Evolutionary conservation across 2,888 invertebrate species (phyloP).

Genomic region (Ophioninae sp.): DNA sequence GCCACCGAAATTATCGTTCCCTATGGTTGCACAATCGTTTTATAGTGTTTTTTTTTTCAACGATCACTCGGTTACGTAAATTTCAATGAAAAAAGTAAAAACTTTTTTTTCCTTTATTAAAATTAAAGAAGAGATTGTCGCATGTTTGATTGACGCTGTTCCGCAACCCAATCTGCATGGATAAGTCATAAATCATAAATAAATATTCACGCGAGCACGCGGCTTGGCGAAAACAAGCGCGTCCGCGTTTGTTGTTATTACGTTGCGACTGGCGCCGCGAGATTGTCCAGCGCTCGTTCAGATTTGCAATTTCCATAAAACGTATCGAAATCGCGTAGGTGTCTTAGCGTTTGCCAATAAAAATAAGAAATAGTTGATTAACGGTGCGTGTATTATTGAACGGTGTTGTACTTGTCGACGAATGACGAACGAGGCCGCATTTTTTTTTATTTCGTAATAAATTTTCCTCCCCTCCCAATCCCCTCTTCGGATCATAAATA

Average conservation of each 20-base stretch:
- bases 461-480: conserved; percentile 1
- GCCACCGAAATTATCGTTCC: not conserved
- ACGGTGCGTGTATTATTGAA: conserved; percentile 40
- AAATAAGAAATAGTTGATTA: conserved; percentile 41
- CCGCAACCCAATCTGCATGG: conserved; percentile 52
- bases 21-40: not conserved
- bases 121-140: conserved; percentile 21
- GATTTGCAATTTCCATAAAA: conserved; percentile 49
- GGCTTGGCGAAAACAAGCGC: not conserved
- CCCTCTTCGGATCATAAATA: not conserved
- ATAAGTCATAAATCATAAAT: conserved; percentile 50
- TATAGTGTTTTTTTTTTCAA: not conserved
- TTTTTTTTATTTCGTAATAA: conserved; percentile 33
- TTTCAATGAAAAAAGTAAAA: conserved; percentile 12
- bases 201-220: conserved; percentile 38
- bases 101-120: too few species aligned
- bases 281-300: conserved; percentile 22
- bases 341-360: not conserved
- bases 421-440: conserved; percentile 27
- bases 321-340: conserved; percentile 39
- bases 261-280: conserved; percentile 51
- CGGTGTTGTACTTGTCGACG: conserved; percentile 7
- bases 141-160: conserved; percentile 45
- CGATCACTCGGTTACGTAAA: conserved; percentile 5
- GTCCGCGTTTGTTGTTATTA: conserved; percentile 14